These are phyloP conservation scores for Diplogasteroides magnus DNA, from an alignment of 1,140 invertebrate genomes.

Conservation along the genomic window DNA sequence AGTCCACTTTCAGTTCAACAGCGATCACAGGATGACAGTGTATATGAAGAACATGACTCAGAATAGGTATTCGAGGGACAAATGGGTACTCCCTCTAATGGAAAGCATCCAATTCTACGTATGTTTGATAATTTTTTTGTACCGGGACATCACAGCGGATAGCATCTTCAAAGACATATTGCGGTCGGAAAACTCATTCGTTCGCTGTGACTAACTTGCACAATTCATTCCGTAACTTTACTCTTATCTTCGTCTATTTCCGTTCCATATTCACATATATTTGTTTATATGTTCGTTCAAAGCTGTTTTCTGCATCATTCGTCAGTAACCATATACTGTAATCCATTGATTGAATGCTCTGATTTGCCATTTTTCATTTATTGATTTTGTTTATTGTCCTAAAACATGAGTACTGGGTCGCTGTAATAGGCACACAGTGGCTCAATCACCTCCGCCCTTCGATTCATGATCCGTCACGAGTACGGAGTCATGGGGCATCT, in stretches of 20 bases:
- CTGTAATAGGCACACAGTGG: not conserved
- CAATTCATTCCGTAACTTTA: too few relatives aligned
- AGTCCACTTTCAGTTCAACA: slow-evolving; percentile 41
- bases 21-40: slow-evolving; percentile 33
- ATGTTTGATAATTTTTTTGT: slow-evolving; percentile 22
- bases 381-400: too few relatives aligned
- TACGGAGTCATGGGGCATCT: slow-evolving; percentile 31
- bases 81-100: slow-evolving; percentile 51
- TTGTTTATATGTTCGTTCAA: not conserved
- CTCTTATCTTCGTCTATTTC: too few relatives aligned
- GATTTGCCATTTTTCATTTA: too few relatives aligned
- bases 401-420: too few relatives aligned
- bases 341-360: not conserved
- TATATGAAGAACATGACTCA: slow-evolving; percentile 48
- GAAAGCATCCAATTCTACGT: slow-evolving; percentile 51
- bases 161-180: too few relatives aligned
- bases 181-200: too few relatives aligned
- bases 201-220: too few relatives aligned
- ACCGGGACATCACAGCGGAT: too few relatives aligned
- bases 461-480: slow-evolving; percentile 27
- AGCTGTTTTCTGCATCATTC: not conserved
- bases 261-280: too few relatives aligned
- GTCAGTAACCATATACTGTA: not conserved
- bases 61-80: slow-evolving; percentile 50
- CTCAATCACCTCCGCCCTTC: slow-evolving; percentile 7